These are phyloP conservation scores for Platysteira castanea DNA, from an alignment of 2,113 vertebrate genomes.

Conservation along the genomic window DNA sequence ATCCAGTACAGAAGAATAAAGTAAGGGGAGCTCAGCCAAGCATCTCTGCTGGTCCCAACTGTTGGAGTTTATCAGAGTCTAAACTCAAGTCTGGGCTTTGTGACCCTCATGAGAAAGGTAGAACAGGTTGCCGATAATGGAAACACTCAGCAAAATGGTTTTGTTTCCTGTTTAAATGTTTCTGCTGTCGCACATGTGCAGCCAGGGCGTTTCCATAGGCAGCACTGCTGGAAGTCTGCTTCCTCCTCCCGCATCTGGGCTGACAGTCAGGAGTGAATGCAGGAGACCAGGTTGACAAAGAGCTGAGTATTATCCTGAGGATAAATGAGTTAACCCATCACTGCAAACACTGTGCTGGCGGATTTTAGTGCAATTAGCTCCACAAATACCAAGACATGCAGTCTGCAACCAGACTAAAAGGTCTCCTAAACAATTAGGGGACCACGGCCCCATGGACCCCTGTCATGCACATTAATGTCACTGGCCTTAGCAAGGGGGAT, in stretches of 20 bases:
- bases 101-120: neutral
- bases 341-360: conserved; percentile 34
- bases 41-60: neutral
- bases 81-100: neutral
- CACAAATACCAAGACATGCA: conserved; percentile 75
- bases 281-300: conserved; percentile 49
- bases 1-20: neutral
- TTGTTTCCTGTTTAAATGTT: neutral
- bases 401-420: conserved; percentile 77
- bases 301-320: conserved; percentile 52
- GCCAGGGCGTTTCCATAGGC: neutral
- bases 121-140: neutral
- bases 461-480: conserved; percentile 80
- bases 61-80: neutral
- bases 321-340: conserved; percentile 61
- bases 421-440: conserved; percentile 76
- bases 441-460: conserved; percentile 71
- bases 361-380: conserved; percentile 74
- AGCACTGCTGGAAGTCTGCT: neutral
- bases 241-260: neutral
- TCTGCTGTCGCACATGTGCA: neutral
- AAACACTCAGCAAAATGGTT: neutral
- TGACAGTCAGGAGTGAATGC: neutral
- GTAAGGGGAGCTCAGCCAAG: neutral
- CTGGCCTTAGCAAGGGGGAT: conserved; percentile 57